Conservation (phyloP, 2,888 invertebrate genomes). For the Dastarcus helophoroides region DNA sequence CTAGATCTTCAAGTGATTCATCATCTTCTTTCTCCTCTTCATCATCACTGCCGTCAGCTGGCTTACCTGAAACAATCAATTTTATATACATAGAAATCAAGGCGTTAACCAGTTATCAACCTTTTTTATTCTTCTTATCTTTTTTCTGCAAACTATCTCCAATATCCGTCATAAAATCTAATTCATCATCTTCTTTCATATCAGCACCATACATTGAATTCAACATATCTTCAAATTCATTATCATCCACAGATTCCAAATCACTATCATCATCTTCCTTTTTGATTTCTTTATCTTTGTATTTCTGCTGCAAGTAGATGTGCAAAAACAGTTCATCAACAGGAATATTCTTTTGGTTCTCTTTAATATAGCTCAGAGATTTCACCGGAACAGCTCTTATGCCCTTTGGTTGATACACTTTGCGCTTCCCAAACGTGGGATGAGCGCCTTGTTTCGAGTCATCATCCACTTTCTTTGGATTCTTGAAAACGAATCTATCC, state of each 20-base stretch:
- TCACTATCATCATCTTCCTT: constrained; percentile 51
- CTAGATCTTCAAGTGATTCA: constrained; percentile 19
- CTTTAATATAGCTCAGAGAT: constrained; percentile 56
- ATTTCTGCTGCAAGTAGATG: constrained; percentile 48
- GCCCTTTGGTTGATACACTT: constrained; percentile 60
- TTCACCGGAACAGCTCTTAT: constrained; percentile 60
- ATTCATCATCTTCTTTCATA: constrained; percentile 38
- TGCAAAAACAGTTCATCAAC: constrained; percentile 84
- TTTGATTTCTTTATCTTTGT: constrained; percentile 31
- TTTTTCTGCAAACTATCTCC: constrained; percentile 34
- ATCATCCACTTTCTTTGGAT: constrained; percentile 62
- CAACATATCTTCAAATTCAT: constrained; percentile 63
- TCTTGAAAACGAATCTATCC: constrained; percentile 92
- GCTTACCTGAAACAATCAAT: background rate
- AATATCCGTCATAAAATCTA: constrained; percentile 59
- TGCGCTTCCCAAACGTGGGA: constrained; percentile 52
- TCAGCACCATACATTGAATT: constrained; percentile 40
- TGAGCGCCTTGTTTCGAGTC: constrained; percentile 45
- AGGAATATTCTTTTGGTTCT: constrained; percentile 62
- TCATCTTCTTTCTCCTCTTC: constrained; percentile 19
- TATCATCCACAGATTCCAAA: constrained; percentile 61
- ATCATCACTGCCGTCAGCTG: constrained; percentile 16
- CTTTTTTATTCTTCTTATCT: constrained; percentile 8
- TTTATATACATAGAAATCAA: constrained; percentile 4
- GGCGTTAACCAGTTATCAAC: background rate